These are phyloP conservation scores for Symphodus melops DNA, from an alignment of 2,113 vertebrate species.

Conservation along the genomic window DNA sequence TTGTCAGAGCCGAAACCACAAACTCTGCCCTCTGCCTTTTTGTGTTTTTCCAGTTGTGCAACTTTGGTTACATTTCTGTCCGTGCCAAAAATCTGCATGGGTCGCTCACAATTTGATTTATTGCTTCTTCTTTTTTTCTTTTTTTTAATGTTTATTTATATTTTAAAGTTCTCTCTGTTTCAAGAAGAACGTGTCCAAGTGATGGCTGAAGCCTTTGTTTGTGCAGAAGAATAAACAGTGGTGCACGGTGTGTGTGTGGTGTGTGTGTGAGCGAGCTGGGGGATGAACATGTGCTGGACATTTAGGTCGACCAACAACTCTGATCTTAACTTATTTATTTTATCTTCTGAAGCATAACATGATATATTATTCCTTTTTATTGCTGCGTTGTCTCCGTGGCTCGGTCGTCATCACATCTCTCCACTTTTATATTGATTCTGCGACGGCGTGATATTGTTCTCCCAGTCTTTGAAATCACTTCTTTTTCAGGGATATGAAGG, in stretches of 20 bases:
- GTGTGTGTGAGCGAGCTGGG: neutral
- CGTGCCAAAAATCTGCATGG: neutral
- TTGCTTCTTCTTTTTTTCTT: neutral
- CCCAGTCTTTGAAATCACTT: too few relatives aligned
- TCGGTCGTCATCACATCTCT: too few relatives aligned
- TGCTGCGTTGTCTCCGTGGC: too few relatives aligned
- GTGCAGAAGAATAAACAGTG: neutral
- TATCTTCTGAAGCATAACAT: too few relatives aligned
- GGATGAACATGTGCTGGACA: too few relatives aligned
- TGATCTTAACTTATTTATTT: too few relatives aligned
- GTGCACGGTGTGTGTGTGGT: neutral
- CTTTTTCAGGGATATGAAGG: too few relatives aligned
- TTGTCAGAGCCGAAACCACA: neutral
- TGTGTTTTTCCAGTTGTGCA: slow-evolving; percentile 1
- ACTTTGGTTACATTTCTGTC: neutral
- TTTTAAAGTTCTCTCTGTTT: neutral
- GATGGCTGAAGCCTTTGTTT: neutral
- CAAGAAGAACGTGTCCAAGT: neutral
- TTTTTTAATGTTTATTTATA: neutral
- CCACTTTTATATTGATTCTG: too few relatives aligned
- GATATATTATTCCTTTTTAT: too few relatives aligned
- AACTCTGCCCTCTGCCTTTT: neutral
- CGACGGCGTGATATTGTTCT: too few relatives aligned
- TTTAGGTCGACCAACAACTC: too few relatives aligned
- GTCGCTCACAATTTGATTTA: neutral